phyloP scores from a whole-genome alignment of 1,140 invertebrate species.

The Saccostrea cuccullata region DNA sequence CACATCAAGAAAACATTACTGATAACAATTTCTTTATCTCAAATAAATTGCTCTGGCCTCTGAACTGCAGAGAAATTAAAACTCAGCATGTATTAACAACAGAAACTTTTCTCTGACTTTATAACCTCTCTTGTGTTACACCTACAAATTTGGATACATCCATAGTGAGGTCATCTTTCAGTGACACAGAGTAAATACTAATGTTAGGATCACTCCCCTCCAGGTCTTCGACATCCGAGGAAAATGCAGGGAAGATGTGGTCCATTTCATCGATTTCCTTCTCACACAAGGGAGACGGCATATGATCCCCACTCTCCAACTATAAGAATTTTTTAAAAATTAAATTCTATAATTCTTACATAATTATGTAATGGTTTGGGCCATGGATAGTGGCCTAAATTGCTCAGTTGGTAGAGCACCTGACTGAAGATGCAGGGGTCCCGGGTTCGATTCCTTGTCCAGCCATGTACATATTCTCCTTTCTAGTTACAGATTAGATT shows the following conservation, averaged over 20 bases:
- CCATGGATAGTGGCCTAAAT: no score
- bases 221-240: neutral
- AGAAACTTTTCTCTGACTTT: neutral
- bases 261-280: neutral
- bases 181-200: slow-evolving; percentile 13
- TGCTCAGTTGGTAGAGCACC: no score
- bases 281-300: slow-evolving; percentile 17
- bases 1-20: no score
- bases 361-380: no score
- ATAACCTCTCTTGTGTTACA: neutral
- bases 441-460: no score
- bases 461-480: no score
- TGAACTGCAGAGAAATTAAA: neutral
- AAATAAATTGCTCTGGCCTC: neutral
- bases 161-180: neutral
- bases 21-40: neutral
- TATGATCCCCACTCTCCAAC: slow-evolving; percentile 19
- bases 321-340: neutral
- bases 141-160: slow-evolving; percentile 24
- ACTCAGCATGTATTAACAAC: neutral
- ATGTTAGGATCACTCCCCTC: neutral
- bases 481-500: no score
- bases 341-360: no score
- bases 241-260: neutral
- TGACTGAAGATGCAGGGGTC: no score